Conservation (phyloP, 2,888 invertebrate genomes). For the Agrotis puta region DNA sequence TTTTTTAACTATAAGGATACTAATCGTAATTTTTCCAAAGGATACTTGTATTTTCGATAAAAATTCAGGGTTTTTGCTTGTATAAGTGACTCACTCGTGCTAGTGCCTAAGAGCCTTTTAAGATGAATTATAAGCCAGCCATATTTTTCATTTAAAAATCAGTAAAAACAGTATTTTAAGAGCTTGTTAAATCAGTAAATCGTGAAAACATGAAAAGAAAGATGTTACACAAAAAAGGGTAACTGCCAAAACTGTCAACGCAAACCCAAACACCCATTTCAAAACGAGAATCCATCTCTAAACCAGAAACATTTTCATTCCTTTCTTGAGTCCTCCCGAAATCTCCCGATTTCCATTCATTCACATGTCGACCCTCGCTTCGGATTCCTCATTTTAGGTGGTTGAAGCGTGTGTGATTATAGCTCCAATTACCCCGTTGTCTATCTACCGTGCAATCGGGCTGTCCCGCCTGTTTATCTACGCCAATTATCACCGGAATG, state of each 20-base stretch:
- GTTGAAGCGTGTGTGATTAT: constrained; percentile 51
- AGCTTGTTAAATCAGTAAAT: neutral
- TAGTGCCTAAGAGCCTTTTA: no score
- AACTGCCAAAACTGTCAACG: constrained; percentile 40
- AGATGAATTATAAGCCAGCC: neutral
- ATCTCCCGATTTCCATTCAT: constrained; percentile 32
- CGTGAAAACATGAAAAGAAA: constrained; percentile 13
- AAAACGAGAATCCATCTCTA: constrained; percentile 39
- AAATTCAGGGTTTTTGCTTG: no score
- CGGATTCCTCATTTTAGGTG: constrained; percentile 42
- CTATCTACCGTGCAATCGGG: constrained; percentile 42
- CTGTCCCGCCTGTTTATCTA: constrained; percentile 63
- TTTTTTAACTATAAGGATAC: no score
- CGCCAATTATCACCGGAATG: constrained; percentile 57
- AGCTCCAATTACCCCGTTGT: constrained; percentile 55
- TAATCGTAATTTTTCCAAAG: no score
- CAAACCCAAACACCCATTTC: constrained; percentile 53
- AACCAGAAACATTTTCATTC: constrained; percentile 36
- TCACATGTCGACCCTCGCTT: constrained; percentile 40
- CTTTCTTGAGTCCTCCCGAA: constrained; percentile 29
- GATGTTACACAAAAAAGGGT: constrained; percentile 10
- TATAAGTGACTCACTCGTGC: no score
- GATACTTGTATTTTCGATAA: no score
- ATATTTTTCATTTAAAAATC: neutral
- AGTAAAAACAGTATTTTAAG: neutral